Conservation (phyloP, 2,888 invertebrate genomes). For the Metallyticus violacea region DNA sequence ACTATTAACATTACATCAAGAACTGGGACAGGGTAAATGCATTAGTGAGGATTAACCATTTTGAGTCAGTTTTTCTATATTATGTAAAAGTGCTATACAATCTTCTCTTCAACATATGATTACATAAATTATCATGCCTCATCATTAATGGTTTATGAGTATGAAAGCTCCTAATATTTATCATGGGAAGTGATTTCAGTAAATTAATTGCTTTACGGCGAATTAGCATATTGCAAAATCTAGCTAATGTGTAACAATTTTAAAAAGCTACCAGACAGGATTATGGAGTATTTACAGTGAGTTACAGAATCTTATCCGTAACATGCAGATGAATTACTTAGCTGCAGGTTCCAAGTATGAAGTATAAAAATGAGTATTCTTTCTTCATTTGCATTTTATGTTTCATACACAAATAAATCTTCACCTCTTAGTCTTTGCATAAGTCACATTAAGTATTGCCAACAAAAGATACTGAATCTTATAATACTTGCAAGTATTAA, state of each 20-base stretch:
- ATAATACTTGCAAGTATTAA: conserved; percentile 10
- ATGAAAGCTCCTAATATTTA: too few relatives aligned
- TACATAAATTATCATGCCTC: too few relatives aligned
- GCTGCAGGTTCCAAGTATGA: background rate
- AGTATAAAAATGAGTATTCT: background rate
- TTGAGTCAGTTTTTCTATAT: too few relatives aligned
- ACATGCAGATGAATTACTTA: background rate
- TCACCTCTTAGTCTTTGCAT: background rate
- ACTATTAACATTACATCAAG: too few relatives aligned
- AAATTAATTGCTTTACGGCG: too few relatives aligned
- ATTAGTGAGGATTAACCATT: too few relatives aligned
- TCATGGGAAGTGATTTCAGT: too few relatives aligned
- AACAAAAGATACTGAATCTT: background rate
- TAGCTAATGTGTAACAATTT: background rate
- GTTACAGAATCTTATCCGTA: background rate
- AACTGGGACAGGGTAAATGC: too few relatives aligned
- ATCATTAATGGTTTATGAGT: too few relatives aligned
- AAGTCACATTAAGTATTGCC: background rate
- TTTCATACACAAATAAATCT: background rate
- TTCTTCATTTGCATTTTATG: background rate
- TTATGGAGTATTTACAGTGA: background rate
- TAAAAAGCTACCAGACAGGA: background rate
- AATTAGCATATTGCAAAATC: background rate
- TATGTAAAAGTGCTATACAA: too few relatives aligned
- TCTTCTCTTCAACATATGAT: too few relatives aligned